These are phyloP conservation scores for Dryoscopus gambensis DNA, from an alignment of 2,113 vertebrate genomes.

Conservation along the genomic window DNA sequence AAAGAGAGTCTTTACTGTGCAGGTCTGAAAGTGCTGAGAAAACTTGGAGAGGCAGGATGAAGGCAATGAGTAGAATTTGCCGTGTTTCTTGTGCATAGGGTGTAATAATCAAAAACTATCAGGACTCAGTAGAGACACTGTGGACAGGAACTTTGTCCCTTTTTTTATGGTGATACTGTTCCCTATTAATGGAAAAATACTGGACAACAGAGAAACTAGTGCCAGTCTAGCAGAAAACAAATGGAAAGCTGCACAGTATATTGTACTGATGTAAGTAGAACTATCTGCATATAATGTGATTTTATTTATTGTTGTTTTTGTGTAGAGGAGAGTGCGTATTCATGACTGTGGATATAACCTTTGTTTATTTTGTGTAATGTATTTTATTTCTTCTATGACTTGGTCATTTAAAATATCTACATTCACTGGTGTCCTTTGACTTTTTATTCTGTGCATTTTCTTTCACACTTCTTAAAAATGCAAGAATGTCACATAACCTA, in stretches of 20 bases:
- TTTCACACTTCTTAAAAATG: slow-evolving; percentile 74
- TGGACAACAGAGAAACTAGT: slow-evolving; percentile 18
- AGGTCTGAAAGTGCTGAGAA: neutral
- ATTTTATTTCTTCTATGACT: slow-evolving; percentile 72
- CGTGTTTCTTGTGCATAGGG: neutral
- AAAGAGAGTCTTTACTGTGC: rapidly evolving
- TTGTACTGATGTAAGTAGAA: slow-evolving; percentile 87
- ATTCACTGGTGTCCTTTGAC: slow-evolving; percentile 67
- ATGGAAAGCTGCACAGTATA: slow-evolving; percentile 55
- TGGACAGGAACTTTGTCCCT: neutral
- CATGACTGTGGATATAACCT: slow-evolving; percentile 80
- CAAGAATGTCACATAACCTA: slow-evolving; percentile 70
- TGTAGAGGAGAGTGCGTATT: slow-evolving; percentile 77
- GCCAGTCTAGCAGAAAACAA: slow-evolving; percentile 30
- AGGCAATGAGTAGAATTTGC: neutral
- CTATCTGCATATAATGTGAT: slow-evolving; percentile 89
- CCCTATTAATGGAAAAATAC: slow-evolving; percentile 25
- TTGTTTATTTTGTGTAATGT: slow-evolving; percentile 75
- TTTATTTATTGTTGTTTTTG: slow-evolving; percentile 87
- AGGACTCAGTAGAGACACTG: neutral
- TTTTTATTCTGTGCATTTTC: slow-evolving; percentile 73
- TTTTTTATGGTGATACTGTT: neutral
- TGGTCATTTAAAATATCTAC: slow-evolving; percentile 65
- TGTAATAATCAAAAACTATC: neutral
- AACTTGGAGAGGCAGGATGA: neutral